Evolutionary conservation across 1,140 invertebrate species (phyloP), one percentile per base, ranked within the genome.

Genomic region (Macrocentrus cingulum): DNA sequence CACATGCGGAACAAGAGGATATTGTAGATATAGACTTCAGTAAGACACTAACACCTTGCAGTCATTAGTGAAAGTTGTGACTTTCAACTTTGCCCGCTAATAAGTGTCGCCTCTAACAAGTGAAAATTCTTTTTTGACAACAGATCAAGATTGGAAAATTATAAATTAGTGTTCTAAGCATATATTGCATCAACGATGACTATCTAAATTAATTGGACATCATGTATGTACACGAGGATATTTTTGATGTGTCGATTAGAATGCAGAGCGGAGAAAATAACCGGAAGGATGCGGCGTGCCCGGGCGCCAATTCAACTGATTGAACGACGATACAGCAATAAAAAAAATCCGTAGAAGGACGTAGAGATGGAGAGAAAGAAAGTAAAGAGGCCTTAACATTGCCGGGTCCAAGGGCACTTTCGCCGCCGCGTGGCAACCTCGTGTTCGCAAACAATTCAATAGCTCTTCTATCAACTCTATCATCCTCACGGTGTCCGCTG

Each of bases 1-100:
- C 59, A 65, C 61, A 62, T 57, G 51, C 36, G 52, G 52, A 66
- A 59, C 55, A 9, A 29, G 25, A 29, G 25, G 25, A 29, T 29
- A 29, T 29, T 9, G 25, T 9, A 4, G 25, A 5, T 9, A 9
- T 9, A 53, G 34, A 36, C 37, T 11, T 62, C 42, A 42, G 29
- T 20, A 19, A 5, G 18, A 39, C 36, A 41, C 22, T 9, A 32
- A 48, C 56, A 66, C 57, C 60, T 66, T 72, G 66, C 61, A 64
- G 62, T 71, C 68, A 70, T 78, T 72, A 78, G 76, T 76, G 76
- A 78, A 78, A 78, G 76, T 78, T 62, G 68, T 71, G 70, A 76
- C 76, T 78, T 76, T 78, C 76, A 64, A 75, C 72, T 72, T 66
- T 69, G 67, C 61, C 65, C 29, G 29, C 25, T 7, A 11, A 34